These are phyloP conservation scores for Synergus itoensis DNA, from an alignment of 2,888 invertebrate species.

Conservation along the genomic window DNA sequence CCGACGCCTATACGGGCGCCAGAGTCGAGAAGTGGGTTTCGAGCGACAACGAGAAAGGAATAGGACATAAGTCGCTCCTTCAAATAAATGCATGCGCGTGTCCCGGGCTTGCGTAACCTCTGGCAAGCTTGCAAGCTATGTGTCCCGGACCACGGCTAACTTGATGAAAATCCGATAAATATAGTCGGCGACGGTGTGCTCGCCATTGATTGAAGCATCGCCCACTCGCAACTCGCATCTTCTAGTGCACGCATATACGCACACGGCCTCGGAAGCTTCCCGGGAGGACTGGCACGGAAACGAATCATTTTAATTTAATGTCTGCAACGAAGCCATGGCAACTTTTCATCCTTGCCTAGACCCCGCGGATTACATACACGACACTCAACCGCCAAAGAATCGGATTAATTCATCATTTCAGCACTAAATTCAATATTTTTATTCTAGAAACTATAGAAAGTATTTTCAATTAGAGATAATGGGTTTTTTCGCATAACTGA, in stretches of 20 bases:
- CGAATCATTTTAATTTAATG: constrained; percentile 58
- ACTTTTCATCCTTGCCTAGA: constrained; percentile 42
- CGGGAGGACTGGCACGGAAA: constrained; percentile 59
- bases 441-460: background rate
- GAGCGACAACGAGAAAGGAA: constrained; percentile 29
- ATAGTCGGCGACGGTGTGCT: constrained; percentile 53
- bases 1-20: constrained; percentile 34
- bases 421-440: background rate
- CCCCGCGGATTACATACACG: background rate
- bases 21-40: constrained; percentile 22
- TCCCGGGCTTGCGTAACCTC: constrained; percentile 40
- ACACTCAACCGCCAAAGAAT: background rate
- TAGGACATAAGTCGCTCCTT: constrained; percentile 18
- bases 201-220: constrained; percentile 51
- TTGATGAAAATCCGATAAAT: constrained; percentile 60
- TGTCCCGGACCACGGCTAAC: constrained; percentile 61
- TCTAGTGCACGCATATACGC: constrained; percentile 49
- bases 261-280: constrained; percentile 62
- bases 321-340: constrained; percentile 50
- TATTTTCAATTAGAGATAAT: background rate
- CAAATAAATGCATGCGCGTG: constrained; percentile 11
- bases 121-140: constrained; percentile 53
- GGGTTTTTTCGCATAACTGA: constrained; percentile 7
- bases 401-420: background rate
- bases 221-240: constrained; percentile 54